These are phyloP conservation scores for Aspidoscelis tigris DNA, from an alignment of 2,113 vertebrate genomes.

Conservation along the genomic window DNA sequence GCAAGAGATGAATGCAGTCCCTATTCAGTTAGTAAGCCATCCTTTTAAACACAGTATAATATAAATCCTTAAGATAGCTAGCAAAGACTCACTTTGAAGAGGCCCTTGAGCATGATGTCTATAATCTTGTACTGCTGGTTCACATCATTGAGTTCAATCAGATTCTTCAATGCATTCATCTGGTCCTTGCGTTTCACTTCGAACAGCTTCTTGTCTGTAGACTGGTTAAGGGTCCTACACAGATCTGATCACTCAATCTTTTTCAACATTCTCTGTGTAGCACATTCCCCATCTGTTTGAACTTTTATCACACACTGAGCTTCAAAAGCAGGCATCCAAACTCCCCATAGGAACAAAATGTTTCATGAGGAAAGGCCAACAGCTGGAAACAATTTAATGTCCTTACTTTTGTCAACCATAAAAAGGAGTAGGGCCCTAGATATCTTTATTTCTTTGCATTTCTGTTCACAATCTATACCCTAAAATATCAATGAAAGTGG, in stretches of 20 bases:
- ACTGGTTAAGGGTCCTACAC: constrained; percentile 37
- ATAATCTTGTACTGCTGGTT: constrained; percentile 99
- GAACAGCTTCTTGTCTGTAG: constrained; percentile 95
- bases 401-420: no score
- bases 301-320: background rate
- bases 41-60: background rate
- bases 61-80: background rate
- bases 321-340: background rate
- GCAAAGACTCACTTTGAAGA: constrained; percentile 88
- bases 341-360: background rate
- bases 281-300: background rate
- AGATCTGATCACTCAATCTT: background rate
- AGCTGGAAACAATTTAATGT: background rate
- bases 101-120: constrained; percentile 98
- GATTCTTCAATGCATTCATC: constrained; percentile 92
- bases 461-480: no score
- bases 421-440: no score
- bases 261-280: background rate
- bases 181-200: constrained; percentile 97
- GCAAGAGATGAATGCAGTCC: background rate
- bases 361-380: background rate
- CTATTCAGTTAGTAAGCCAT: background rate
- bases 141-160: constrained; percentile 94
- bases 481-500: no score
- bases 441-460: no score